Evolutionary conservation across 2,797 vertebrate species (phyloP), one percentile per base, ranked within the genome.

Genomic region (Bucorvus abyssinicus): DNA sequence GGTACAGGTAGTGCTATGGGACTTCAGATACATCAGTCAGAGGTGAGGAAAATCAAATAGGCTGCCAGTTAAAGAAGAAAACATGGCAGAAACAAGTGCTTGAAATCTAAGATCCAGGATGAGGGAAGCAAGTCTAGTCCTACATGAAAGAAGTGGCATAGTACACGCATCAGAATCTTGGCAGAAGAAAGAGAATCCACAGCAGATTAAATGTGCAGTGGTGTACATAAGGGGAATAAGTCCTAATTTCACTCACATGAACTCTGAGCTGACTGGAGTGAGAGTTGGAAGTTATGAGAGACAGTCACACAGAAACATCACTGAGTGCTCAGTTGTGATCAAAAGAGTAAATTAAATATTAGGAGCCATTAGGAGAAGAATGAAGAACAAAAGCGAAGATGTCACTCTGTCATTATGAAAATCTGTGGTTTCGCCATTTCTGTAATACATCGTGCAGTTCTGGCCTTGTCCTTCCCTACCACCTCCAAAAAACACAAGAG

Each of bases 331-430:
- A 34, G 30, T 44, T 84, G 44, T 45, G 56, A 79, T 84, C 56
- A 49, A 70, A 79, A 74, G 61, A 86, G 55, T 91, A 91, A 92
- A 86, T 95, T 45, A 86, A 84, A n/a, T 82, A 24, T 59, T 83
- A 89, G 59, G 36, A 88, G n/a, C 36, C 7, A 3, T 76, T 79
- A 84, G 63, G 61, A 86, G 55, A 84, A 64, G 50, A 93, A 89
- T 44, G 59, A 87, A 91, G 82, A 89, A 69, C 12, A 73, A 45
- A 90, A 59, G 42, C 80, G 64, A 67, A 61, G 59, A 45, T 69
- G 63, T 44, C 57, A 30, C n/a, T 88, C 53, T 79, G 67, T 47
- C 56, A 3, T 55, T 38, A 14, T n/a, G 59, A 52, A 65, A 52
- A 84, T 76, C 55, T 93, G 13, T 80, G 65, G 6, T 8, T 94